Evolutionary conservation across 2,888 invertebrate genomes (phyloP).

Genomic region (Phortica okadai): DNA sequence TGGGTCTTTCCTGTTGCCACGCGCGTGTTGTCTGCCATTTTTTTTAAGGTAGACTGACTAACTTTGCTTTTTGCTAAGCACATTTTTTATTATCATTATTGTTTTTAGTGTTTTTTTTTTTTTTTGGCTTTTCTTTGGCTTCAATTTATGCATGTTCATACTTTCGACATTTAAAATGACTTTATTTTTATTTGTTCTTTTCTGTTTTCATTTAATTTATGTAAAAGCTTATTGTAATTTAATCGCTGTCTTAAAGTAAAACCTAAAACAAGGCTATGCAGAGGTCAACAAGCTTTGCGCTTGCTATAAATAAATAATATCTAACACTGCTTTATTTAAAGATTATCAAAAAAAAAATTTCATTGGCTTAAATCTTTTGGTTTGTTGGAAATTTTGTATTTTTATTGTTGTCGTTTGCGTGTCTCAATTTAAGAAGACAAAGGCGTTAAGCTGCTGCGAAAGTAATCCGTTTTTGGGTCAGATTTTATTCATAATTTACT

Average conservation of each 20-base stretch:
- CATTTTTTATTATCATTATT: background rate
- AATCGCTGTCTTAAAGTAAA: background rate
- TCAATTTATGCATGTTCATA: constrained; percentile 2
- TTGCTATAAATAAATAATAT: constrained; percentile 24
- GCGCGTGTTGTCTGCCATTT: too few relatives aligned
- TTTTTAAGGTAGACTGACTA: background rate
- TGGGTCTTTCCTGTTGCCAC: background rate
- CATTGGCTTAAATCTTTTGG: constrained; percentile 11
- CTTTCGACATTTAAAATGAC: background rate
- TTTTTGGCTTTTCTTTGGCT: background rate
- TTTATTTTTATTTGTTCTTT: background rate
- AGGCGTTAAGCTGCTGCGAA: constrained; percentile 6
- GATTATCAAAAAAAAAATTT: background rate
- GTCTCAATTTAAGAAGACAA: background rate
- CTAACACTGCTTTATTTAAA: constrained; percentile 19
- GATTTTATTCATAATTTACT: background rate
- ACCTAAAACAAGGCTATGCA: background rate
- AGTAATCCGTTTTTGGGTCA: background rate
- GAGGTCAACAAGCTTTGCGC: background rate
- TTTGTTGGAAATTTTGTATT: background rate
- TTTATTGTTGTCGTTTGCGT: background rate
- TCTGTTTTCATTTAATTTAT: background rate
- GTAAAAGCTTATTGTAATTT: background rate
- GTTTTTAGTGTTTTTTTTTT: background rate
- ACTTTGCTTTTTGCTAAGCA: background rate